phyloP scores from a whole-genome alignment of 2,113 vertebrate species.

The Larimichthys crocea region DNA sequence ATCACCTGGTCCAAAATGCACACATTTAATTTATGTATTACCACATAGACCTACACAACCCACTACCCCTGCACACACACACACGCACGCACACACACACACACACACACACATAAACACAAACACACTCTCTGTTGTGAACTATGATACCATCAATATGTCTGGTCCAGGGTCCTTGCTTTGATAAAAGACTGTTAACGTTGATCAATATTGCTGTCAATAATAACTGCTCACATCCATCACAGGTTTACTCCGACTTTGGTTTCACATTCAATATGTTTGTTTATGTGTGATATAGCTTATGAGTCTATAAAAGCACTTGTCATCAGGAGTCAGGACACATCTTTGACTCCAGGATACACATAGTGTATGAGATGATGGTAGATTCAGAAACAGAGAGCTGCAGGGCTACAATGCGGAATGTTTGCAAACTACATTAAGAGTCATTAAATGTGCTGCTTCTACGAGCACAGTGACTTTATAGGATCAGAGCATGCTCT shows the following conservation, averaged over 20 bases:
- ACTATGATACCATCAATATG: constrained; percentile 48
- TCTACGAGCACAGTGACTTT: constrained; percentile 59
- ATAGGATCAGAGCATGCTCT: constrained; percentile 48
- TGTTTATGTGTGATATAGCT: constrained; percentile 53
- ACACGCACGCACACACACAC: background rate
- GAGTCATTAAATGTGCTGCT: constrained; percentile 55
- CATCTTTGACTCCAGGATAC: constrained; percentile 50
- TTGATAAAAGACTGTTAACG: constrained; percentile 40
- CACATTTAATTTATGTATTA: constrained; percentile 35
- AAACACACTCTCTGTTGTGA: constrained; percentile 10
- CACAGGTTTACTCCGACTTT: constrained; percentile 48
- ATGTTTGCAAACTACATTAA: constrained; percentile 68
- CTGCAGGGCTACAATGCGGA: constrained; percentile 56
- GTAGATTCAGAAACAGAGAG: constrained; percentile 53
- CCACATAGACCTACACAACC: constrained; percentile 28
- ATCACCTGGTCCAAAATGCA: constrained; percentile 38
- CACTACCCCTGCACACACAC: background rate
- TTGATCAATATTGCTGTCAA: constrained; percentile 47
- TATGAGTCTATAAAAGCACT: constrained; percentile 73
- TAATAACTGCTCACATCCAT: constrained; percentile 11
- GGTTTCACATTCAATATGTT: constrained; percentile 66
- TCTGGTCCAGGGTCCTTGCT: constrained; percentile 41
- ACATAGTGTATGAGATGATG: constrained; percentile 63
- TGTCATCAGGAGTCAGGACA: constrained; percentile 49
- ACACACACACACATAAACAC: constrained; percentile 18